These are phyloP conservation scores for Ciona savignyi DNA, from an alignment of 23 tunicate species.

Conservation along the genomic window DNA sequence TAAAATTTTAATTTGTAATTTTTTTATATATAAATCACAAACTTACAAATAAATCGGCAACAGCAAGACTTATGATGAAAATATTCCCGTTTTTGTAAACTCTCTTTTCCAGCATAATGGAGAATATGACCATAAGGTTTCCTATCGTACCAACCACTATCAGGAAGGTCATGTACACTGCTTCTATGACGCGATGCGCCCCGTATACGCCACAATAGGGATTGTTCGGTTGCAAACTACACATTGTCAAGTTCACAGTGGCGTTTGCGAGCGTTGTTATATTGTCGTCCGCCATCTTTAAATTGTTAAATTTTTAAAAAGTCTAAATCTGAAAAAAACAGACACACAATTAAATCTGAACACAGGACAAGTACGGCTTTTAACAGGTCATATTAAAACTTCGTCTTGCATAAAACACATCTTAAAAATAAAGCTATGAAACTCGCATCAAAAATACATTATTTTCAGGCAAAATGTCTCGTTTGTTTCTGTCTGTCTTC, in stretches of 20 bases:
- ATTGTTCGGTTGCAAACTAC: not conserved
- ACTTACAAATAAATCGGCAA: slow-evolving; percentile 31
- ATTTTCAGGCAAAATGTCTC: too few species aligned
- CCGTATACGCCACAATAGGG: not conserved
- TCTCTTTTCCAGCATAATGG: slow-evolving; percentile 31
- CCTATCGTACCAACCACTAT: slow-evolving; percentile 40
- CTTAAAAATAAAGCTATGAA: too few species aligned
- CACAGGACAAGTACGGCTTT: not conserved
- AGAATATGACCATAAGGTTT: slow-evolving; percentile 48
- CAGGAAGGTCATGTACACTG: slow-evolving; percentile 15
- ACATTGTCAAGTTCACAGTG: not conserved
- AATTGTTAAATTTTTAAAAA: not conserved
- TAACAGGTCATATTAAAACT: too few species aligned
- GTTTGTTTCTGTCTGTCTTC: not conserved
- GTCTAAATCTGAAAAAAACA: not conserved
- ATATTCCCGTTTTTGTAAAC: slow-evolving; percentile 49
- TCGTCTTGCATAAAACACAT: too few species aligned
- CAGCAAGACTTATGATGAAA: slow-evolving; percentile 55
- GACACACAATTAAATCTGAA: not conserved
- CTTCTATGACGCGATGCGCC: slow-evolving; percentile 14
- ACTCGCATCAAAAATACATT: too few species aligned
- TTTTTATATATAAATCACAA: too few species aligned
- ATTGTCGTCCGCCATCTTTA: not conserved
- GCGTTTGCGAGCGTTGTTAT: not conserved
- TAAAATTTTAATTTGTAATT: not conserved